Conservation (phyloP, 2,888 invertebrate species). For the Limnephilus rhombicus region DNA sequence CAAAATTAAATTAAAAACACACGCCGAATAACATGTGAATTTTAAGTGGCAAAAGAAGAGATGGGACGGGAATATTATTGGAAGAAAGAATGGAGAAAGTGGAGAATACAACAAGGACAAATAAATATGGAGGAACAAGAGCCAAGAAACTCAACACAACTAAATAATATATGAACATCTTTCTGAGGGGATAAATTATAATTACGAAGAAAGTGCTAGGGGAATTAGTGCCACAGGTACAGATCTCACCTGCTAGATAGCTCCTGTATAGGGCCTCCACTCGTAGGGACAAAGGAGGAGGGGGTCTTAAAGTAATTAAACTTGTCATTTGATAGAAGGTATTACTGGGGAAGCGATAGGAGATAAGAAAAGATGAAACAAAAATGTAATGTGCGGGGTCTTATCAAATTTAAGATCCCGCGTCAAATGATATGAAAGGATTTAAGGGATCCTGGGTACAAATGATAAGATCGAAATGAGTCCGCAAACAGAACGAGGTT, state of each 20-base stretch:
- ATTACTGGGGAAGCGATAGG: neutral
- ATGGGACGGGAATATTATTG: neutral
- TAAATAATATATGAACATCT: conserved; percentile 6
- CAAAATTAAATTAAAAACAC: conserved; percentile 8
- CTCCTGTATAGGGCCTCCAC: neutral
- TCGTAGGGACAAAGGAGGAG: neutral
- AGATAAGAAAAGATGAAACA: conserved; percentile 1
- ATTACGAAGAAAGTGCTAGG: neutral
- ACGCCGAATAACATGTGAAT: neutral
- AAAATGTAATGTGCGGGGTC: neutral
- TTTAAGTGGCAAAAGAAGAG: neutral
- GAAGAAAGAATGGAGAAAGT: neutral
- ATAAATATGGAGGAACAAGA: too few species aligned
- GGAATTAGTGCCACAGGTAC: neutral
- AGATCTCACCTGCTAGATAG: conserved; percentile 25
- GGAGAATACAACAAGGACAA: too few species aligned
- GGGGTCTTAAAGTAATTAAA: neutral
- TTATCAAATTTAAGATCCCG: neutral
- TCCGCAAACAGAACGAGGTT: neutral
- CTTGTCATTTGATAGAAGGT: neutral
- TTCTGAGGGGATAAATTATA: neutral
- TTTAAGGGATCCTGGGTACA: neutral
- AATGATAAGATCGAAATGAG: neutral
- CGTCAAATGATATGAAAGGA: neutral
- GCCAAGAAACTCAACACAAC: neutral